Conservation (phyloP, 2,113 vertebrate genomes). For the Catharus minimus region DNA sequence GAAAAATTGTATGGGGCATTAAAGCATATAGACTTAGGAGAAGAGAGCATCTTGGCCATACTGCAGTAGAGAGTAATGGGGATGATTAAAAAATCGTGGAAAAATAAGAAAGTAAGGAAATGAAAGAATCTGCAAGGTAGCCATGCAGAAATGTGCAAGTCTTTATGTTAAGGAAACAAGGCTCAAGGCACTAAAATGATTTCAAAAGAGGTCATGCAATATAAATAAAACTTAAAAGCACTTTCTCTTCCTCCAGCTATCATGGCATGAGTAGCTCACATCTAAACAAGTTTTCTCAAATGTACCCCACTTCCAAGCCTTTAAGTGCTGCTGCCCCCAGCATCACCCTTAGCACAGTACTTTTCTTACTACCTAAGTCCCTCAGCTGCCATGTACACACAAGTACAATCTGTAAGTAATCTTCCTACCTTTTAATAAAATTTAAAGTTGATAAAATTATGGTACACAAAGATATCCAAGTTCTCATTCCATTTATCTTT, state of each 20-base stretch:
- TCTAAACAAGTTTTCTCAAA: neutral
- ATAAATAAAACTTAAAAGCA: neutral
- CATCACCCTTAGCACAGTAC: fast-evolving
- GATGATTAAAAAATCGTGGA: neutral
- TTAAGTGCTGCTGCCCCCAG: fast-evolving
- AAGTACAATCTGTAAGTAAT: neutral
- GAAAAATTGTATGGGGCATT: neutral
- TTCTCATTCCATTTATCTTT: neutral
- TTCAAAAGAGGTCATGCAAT: neutral
- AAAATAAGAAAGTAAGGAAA: neutral
- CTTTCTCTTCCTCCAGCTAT: neutral
- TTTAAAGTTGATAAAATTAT: neutral
- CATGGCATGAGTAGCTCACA: neutral
- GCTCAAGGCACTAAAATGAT: neutral
- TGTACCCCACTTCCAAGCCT: neutral
- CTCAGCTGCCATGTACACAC: neutral
- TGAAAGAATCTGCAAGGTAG: neutral
- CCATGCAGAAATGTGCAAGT: neutral
- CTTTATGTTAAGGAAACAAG: neutral
- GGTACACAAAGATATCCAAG: neutral
- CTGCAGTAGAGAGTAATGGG: neutral
- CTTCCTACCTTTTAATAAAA: neutral
- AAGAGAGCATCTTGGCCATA: neutral
- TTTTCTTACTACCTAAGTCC: neutral
- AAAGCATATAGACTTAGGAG: neutral